phyloP scores from a whole-genome alignment of 2,113 vertebrate species.

The Riparia riparia region DNA sequence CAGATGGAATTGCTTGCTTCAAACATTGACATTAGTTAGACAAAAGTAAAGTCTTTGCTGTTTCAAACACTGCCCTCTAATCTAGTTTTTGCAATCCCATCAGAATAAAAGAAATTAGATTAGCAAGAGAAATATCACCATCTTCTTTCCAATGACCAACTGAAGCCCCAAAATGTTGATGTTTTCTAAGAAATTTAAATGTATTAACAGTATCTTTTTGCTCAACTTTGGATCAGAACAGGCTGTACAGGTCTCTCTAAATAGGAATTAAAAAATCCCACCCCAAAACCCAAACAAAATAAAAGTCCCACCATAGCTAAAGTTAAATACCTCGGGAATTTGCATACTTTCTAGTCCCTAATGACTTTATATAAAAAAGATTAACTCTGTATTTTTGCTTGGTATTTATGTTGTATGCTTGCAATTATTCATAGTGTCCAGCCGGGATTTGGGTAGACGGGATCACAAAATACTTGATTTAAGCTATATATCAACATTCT shows the following conservation, averaged over 20 bases:
- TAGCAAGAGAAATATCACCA: background rate
- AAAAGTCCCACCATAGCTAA: rapidly evolving
- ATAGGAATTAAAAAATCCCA: background rate
- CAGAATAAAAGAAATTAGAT: background rate
- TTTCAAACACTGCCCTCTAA: background rate
- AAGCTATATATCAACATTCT: background rate
- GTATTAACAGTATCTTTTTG: background rate
- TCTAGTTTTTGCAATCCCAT: background rate
- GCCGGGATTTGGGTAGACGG: background rate
- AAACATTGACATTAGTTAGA: background rate
- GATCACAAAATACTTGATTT: background rate
- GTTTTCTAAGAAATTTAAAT: background rate
- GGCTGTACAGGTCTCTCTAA: background rate
- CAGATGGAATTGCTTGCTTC: background rate
- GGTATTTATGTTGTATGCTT: background rate
- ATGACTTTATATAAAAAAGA: background rate
- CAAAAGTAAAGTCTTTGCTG: background rate
- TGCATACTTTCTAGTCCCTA: background rate
- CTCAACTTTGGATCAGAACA: background rate
- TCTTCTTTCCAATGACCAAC: background rate
- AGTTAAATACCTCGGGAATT: background rate
- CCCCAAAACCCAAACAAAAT: background rate
- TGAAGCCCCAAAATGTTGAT: background rate
- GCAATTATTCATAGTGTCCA: background rate
- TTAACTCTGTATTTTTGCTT: background rate